These are phyloP conservation scores for Gordius sp. DNA, from an alignment of 2,888 invertebrate species.

Conservation along the genomic window DNA sequence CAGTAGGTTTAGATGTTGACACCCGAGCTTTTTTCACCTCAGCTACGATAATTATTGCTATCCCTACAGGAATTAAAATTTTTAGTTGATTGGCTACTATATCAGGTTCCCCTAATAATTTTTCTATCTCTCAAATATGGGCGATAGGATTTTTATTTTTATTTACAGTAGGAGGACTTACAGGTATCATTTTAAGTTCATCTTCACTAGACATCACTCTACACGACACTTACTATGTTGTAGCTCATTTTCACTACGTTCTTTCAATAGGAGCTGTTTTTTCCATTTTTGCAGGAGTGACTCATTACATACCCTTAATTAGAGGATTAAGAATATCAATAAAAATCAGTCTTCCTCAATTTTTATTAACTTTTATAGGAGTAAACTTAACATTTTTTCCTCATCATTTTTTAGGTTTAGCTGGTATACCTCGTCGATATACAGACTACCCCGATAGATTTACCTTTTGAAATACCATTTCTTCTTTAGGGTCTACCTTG, in stretches of 20 bases:
- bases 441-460: too few species aligned
- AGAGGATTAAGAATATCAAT: slow-evolving; percentile 38
- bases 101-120: slow-evolving; percentile 39
- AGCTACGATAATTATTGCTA: slow-evolving; percentile 58
- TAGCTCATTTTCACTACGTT: slow-evolving; percentile 55
- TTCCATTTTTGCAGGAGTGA: slow-evolving; percentile 46
- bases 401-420: slow-evolving; percentile 45
- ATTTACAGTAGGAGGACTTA: too few species aligned
- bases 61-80: slow-evolving; percentile 57
- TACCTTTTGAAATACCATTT: too few species aligned
- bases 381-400: slow-evolving; percentile 56
- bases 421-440: slow-evolving; percentile 48
- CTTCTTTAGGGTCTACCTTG: slow-evolving; percentile 42
- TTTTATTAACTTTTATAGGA: slow-evolving; percentile 43
- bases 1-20: too few species aligned
- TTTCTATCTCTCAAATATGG: slow-evolving; percentile 39
- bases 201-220: slow-evolving; percentile 48
- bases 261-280: slow-evolving; percentile 51
- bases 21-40: slow-evolving; percentile 58
- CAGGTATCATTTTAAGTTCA: slow-evolving; percentile 40
- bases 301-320: slow-evolving; percentile 45
- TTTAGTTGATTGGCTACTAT: slow-evolving; percentile 48
- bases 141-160: slow-evolving; percentile 47
- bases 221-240: slow-evolving; percentile 58
- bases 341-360: slow-evolving; percentile 41